These are phyloP conservation scores for Abrostola triplasia DNA, from an alignment of 2,888 invertebrate genomes.

Conservation along the genomic window DNA sequence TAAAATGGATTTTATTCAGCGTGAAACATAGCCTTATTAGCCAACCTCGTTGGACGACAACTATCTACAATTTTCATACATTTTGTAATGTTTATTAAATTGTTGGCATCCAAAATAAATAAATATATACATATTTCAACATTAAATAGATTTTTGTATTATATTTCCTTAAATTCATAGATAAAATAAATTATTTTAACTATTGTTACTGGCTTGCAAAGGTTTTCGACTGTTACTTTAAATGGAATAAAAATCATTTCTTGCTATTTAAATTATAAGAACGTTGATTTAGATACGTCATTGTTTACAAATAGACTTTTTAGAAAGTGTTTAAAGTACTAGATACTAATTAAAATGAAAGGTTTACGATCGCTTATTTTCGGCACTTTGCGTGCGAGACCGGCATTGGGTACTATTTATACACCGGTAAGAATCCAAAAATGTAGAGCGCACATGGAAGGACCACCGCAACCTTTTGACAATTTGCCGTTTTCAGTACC, in stretches of 20 bases:
- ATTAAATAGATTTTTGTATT: too few species aligned
- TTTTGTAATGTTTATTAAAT: neutral
- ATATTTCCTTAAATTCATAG: too few species aligned
- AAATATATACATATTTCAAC: too few species aligned
- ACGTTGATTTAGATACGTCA: neutral
- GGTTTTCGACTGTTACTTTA: too few species aligned
- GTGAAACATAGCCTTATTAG: neutral
- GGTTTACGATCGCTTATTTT: slow-evolving; percentile 52
- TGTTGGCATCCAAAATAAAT: too few species aligned
- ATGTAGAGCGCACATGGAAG: slow-evolving; percentile 45
- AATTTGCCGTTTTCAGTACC: slow-evolving; percentile 75
- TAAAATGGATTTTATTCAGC: neutral
- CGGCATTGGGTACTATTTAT: slow-evolving; percentile 45
- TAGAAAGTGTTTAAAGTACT: neutral
- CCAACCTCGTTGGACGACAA: neutral
- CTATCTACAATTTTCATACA: neutral
- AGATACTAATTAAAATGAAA: slow-evolving; percentile 20
- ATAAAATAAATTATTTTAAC: too few species aligned
- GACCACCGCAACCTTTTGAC: slow-evolving; percentile 74
- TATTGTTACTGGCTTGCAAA: too few species aligned
- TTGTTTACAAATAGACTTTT: neutral
- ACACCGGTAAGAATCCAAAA: slow-evolving; percentile 53
- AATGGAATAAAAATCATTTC: neutral
- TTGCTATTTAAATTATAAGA: neutral
- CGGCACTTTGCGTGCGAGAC: slow-evolving; percentile 48